These are phyloP conservation scores for Acrobasis consociella DNA, from an alignment of 2,888 invertebrate species.

Conservation along the genomic window DNA sequence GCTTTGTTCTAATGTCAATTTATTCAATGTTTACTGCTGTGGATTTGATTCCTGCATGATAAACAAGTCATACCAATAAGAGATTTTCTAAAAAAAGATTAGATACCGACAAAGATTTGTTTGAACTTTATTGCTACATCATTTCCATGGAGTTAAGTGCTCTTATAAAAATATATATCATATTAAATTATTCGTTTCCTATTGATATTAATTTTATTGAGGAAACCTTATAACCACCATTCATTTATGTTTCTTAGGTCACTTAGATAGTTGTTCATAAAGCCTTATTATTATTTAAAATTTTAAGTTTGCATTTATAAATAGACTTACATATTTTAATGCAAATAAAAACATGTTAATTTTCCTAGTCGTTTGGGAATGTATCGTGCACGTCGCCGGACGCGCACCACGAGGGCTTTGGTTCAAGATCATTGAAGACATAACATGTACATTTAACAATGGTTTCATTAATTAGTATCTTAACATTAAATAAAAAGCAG, in stretches of 20 bases:
- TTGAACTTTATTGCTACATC: neutral
- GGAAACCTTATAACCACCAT: neutral
- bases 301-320: conserved; percentile 26
- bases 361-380: conserved; percentile 28
- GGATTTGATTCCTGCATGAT: too few relatives aligned
- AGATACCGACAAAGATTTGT: neutral
- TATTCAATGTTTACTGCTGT: too few relatives aligned
- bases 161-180: conserved; percentile 1
- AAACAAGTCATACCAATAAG: too few relatives aligned
- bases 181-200: neutral
- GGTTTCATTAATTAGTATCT: neutral
- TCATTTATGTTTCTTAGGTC: neutral
- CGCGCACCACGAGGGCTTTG: conserved; percentile 12
- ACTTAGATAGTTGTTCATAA: neutral
- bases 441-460: conserved; percentile 6
- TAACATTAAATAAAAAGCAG: conserved; percentile 12
- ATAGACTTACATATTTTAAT: conserved; percentile 10
- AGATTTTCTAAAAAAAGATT: neutral
- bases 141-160: neutral
- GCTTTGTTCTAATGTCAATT: too few relatives aligned
- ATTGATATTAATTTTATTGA: neutral
- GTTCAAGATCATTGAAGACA: conserved; percentile 17
- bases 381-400: conserved; percentile 23
- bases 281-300: conserved; percentile 17
- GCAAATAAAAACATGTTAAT: conserved; percentile 27